These are phyloP conservation scores for Scolopax mira DNA, from an alignment of 2,113 vertebrate genomes.

Conservation along the genomic window DNA sequence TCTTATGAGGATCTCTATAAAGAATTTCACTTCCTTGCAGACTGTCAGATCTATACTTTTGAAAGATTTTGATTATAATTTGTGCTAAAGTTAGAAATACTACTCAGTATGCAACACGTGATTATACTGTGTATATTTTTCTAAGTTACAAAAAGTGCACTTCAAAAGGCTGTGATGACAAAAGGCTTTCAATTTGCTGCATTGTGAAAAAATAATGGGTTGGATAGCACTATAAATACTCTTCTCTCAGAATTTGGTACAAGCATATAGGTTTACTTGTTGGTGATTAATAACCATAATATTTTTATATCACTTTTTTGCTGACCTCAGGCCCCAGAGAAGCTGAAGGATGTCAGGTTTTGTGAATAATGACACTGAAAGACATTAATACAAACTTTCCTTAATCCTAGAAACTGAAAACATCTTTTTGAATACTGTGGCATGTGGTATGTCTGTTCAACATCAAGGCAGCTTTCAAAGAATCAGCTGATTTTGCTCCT, in stretches of 20 bases:
- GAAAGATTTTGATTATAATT: background rate
- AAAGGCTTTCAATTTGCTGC: background rate
- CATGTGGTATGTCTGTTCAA: background rate
- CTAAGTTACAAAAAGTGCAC: background rate
- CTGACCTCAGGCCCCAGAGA: background rate
- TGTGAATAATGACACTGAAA: background rate
- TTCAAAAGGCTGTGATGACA: background rate
- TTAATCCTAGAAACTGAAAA: conserved; percentile 22
- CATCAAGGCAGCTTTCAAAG: background rate
- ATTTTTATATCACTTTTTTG: background rate
- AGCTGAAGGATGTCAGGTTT: background rate
- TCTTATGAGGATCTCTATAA: background rate
- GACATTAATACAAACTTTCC: background rate
- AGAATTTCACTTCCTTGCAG: background rate
- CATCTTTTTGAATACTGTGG: background rate
- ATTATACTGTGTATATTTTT: background rate
- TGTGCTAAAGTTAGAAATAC: background rate
- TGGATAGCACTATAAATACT: background rate
- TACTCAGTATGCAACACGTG: background rate
- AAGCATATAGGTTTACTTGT: background rate
- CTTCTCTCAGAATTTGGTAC: background rate
- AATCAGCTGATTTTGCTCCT: background rate
- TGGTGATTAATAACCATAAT: background rate
- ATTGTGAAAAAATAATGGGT: background rate
- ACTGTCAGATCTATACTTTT: background rate